These are phyloP conservation scores for Callopanchax toddi DNA, from an alignment of 2,113 vertebrate genomes.

Conservation along the genomic window DNA sequence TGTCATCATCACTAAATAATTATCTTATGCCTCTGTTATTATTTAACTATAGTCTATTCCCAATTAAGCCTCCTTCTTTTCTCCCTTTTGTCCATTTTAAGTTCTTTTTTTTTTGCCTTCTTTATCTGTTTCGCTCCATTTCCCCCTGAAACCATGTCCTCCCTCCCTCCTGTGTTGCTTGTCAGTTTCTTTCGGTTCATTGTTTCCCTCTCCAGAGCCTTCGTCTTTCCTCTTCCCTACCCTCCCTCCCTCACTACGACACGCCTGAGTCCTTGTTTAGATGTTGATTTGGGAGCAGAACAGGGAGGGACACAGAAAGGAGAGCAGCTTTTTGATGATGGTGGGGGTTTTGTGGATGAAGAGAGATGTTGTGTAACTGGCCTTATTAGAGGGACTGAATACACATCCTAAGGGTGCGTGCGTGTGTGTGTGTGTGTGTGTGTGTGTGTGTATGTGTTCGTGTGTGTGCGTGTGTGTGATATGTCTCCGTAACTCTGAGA, in stretches of 20 bases:
- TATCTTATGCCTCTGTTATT: too few relatives aligned
- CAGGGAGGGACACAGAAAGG: neutral
- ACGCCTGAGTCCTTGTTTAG: neutral
- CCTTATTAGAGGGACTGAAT: constrained; percentile 47
- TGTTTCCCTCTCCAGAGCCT: constrained; percentile 22
- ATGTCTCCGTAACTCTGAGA: constrained; percentile 12
- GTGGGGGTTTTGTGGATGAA: constrained; percentile 13
- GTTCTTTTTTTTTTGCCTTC: neutral
- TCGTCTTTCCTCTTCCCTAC: constrained; percentile 5
- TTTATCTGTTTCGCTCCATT: neutral
- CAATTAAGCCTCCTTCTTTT: too few relatives aligned
- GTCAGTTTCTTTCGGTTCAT: constrained; percentile 28
- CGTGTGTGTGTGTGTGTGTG: constrained; percentile 28
- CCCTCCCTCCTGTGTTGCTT: too few relatives aligned
- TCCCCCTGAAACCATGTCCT: neutral
- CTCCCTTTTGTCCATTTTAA: neutral
- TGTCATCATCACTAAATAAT: too few relatives aligned
- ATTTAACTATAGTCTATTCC: too few relatives aligned
- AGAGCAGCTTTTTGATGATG: constrained; percentile 22
- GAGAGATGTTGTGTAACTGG: constrained; percentile 66
- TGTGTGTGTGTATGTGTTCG: constrained; percentile 28
- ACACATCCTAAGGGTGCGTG: constrained; percentile 45
- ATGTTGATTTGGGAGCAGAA: constrained; percentile 10
- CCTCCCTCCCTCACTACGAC: constrained; percentile 14
- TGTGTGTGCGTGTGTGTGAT: constrained; percentile 18